Evolutionary conservation across 1,140 invertebrate genomes (phyloP).

Genomic region (Drosophila erecta): DNA sequence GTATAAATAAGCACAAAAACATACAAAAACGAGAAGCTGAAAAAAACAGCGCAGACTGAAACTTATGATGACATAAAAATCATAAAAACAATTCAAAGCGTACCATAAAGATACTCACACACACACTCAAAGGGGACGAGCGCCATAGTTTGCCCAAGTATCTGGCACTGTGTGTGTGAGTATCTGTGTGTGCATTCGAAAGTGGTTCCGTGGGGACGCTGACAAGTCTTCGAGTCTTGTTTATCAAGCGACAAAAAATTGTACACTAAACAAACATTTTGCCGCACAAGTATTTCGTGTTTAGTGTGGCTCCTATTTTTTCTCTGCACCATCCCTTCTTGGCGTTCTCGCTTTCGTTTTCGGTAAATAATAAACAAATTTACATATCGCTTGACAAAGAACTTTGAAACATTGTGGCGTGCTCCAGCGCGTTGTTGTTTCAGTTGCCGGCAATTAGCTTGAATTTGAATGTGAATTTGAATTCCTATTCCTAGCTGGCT

Average conservation of each 20-base stretch:
- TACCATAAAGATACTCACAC: constrained; percentile 74
- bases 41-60: constrained; percentile 61
- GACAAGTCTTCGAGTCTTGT: constrained; percentile 50
- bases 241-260: constrained; percentile 80
- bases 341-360: constrained; percentile 28
- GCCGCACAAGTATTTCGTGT: constrained; percentile 57
- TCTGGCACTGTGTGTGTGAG: constrained; percentile 18
- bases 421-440: constrained; percentile 18
- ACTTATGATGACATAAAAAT: constrained; percentile 83
- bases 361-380: constrained; percentile 78
- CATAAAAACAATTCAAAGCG: constrained; percentile 82
- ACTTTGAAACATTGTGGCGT: constrained; percentile 70
- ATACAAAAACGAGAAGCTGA: constrained; percentile 66
- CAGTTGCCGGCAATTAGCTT: constrained; percentile 57
- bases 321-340: constrained; percentile 6
- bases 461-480: constrained; percentile 47
- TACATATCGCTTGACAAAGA: constrained; percentile 77
- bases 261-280: constrained; percentile 80
- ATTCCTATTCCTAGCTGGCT: constrained; percentile 25
- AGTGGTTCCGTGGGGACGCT: constrained; percentile 65
- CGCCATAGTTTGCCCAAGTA: constrained; percentile 55
- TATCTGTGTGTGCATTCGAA: constrained; percentile 53
- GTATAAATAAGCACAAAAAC: constrained; percentile 72
- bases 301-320: constrained; percentile 51
- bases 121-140: constrained; percentile 20